Conservation (phyloP, 2,113 vertebrate species). For the Redunca redunca region DNA sequence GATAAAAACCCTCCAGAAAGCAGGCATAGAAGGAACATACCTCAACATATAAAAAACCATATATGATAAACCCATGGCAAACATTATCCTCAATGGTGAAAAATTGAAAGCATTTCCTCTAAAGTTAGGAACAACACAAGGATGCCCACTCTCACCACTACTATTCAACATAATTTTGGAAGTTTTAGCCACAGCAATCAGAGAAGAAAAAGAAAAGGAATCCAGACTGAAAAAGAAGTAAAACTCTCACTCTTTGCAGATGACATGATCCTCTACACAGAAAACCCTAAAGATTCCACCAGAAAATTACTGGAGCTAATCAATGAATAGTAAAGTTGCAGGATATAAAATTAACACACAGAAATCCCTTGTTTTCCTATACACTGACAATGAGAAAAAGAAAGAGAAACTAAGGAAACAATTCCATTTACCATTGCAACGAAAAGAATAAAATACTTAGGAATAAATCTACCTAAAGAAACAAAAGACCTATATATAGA, state of each 20-base stretch:
- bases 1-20: background rate
- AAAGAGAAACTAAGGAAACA: background rate
- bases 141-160: background rate
- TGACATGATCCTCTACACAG: background rate
- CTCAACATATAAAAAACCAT: background rate
- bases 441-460: background rate
- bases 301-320: background rate
- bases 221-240: background rate
- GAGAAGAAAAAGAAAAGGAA: background rate
- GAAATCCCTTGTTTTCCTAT: background rate
- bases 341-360: background rate
- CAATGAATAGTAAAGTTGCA: background rate
- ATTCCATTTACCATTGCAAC: background rate
- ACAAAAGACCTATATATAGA: background rate
- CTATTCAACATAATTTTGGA: background rate
- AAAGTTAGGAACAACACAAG: background rate
- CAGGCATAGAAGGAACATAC: background rate
- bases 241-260: background rate
- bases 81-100: background rate
- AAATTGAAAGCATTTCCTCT: background rate
- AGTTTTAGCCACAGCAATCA: background rate
- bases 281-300: background rate
- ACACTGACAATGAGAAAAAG: background rate
- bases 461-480: background rate
- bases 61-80: background rate